phyloP scores from a whole-genome alignment of 2,888 invertebrate species.

The Colostygia pectinataria region DNA sequence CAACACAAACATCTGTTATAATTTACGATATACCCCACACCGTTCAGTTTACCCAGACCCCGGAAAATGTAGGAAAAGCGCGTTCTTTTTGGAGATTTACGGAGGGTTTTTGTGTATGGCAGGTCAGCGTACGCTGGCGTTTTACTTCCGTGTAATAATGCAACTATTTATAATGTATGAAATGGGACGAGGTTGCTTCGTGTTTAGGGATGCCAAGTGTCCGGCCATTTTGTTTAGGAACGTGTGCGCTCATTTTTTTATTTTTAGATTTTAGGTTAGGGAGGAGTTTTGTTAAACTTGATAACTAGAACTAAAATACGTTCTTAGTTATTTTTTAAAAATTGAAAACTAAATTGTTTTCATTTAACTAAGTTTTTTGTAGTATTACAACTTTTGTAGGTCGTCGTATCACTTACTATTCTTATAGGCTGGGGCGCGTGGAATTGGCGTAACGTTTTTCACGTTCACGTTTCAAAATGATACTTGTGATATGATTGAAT shows the following conservation, averaged over 20 bases:
- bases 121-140: constrained; percentile 19
- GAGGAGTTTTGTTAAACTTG: too few species aligned
- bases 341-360: too few species aligned
- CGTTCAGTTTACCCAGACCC: constrained; percentile 10
- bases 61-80: constrained; percentile 10
- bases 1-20: constrained; percentile 14
- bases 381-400: too few species aligned
- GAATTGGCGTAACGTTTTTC: too few species aligned
- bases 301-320: too few species aligned
- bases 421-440: too few species aligned
- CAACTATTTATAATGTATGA: constrained; percentile 33
- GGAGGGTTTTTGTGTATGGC: constrained; percentile 9
- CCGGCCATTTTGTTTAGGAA: background rate
- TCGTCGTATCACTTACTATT: too few species aligned
- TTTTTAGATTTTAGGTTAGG: too few species aligned
- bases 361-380: too few species aligned
- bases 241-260: background rate
- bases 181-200: constrained; percentile 32
- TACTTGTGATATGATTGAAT: too few species aligned
- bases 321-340: too few species aligned
- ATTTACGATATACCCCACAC: constrained; percentile 16
- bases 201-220: constrained; percentile 4
- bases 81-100: background rate
- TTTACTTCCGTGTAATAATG: constrained; percentile 31
- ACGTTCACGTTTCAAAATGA: too few species aligned